phyloP scores from a whole-genome alignment of 2,797 vertebrate species.

The Saxicola maurus region DNA sequence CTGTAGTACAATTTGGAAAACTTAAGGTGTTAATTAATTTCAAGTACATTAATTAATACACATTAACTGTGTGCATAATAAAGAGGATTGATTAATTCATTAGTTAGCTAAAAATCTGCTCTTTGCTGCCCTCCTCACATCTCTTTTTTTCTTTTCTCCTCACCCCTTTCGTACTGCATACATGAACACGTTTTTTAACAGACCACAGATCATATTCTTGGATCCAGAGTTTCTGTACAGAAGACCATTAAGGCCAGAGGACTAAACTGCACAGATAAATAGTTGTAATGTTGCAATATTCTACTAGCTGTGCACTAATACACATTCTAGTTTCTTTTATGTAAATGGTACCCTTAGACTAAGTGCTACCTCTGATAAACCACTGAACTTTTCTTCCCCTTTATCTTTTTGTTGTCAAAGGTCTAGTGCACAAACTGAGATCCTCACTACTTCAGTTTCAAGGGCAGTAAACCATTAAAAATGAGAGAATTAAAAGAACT shows the following conservation, averaged over 20 bases:
- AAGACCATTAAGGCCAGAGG: not conserved
- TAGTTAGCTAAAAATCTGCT: not conserved
- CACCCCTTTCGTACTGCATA: fast-evolving
- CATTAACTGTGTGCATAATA: not conserved
- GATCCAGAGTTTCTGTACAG: not conserved
- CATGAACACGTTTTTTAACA: not conserved
- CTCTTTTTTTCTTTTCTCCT: not conserved
- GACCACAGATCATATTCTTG: not conserved
- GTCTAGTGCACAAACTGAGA: not conserved
- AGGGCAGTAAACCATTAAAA: not conserved
- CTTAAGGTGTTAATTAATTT: not conserved
- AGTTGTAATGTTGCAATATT: not conserved
- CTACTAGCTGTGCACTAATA: not conserved
- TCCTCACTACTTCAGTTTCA: not conserved
- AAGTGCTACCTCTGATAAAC: not conserved
- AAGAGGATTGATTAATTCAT: not conserved
- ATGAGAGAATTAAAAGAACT: not conserved
- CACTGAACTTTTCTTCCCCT: not conserved
- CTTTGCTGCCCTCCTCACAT: not conserved
- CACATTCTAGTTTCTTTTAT: not conserved
- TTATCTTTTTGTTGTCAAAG: not conserved
- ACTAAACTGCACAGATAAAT: not conserved
- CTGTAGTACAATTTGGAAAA: not conserved
- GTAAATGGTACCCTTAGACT: not conserved
- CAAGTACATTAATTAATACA: not conserved